phyloP scores from a whole-genome alignment of 1,140 invertebrate species.

The Lasioglossum baleicum region DNA sequence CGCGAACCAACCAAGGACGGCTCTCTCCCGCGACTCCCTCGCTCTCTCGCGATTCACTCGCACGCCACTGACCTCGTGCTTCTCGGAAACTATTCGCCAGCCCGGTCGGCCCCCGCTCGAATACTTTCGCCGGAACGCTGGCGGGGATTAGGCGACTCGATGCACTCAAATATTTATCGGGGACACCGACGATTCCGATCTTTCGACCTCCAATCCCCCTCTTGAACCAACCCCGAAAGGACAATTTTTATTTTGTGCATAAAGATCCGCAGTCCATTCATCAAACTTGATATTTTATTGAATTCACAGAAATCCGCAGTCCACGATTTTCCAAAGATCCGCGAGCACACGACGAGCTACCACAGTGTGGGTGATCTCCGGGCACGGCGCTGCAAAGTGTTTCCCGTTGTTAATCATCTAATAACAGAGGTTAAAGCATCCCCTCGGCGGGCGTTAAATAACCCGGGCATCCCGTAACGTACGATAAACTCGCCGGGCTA shows the following conservation, averaged over 20 bases:
- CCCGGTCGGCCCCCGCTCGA: conserved; percentile 11
- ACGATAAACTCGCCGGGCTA: conserved; percentile 27
- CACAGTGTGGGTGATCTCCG: not conserved
- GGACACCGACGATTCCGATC: conserved; percentile 12
- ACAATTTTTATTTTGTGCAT: too few species aligned
- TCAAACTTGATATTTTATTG: too few species aligned
- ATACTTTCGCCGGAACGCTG: conserved; percentile 23
- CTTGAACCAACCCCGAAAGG: too few species aligned
- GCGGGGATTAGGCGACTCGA: conserved; percentile 33
- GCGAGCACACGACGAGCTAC: not conserved
- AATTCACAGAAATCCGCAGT: too few species aligned
- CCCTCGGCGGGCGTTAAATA: not conserved
- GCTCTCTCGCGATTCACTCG: not conserved
- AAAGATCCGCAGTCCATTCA: too few species aligned
- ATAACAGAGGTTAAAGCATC: not conserved
- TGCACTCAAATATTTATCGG: conserved; percentile 30
- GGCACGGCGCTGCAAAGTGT: not conserved
- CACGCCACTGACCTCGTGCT: not conserved
- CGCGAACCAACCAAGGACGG: conserved; percentile 5
- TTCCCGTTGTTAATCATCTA: not conserved
- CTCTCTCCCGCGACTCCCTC: not conserved
- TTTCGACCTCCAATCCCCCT: too few species aligned
- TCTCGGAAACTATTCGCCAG: conserved; percentile 36
- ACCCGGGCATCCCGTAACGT: not conserved
- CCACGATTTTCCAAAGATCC: too few species aligned